Conservation (phyloP, 2,797 vertebrate genomes). For the Schizopygopsis malacanthus region DNA sequence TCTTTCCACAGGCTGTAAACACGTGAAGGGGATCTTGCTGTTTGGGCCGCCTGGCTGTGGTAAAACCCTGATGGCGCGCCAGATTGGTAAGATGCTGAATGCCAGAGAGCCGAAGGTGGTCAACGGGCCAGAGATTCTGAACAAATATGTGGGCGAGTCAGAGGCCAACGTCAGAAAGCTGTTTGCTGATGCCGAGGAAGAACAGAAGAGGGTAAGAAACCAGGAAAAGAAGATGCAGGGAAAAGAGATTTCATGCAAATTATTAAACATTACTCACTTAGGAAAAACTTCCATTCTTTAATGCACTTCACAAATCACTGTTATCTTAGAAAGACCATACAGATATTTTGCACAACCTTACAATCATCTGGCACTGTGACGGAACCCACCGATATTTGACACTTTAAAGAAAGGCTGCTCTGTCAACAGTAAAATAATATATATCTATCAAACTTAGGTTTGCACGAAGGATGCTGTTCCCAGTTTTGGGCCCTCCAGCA, state of each 20-base stretch:
- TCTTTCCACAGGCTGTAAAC: constrained; percentile 83
- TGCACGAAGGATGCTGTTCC: constrained; percentile 11
- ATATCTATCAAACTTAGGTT: not conserved
- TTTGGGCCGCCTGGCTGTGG: constrained; percentile 89
- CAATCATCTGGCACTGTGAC: not conserved
- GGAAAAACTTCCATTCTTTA: not conserved
- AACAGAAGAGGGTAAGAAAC: constrained; percentile 84
- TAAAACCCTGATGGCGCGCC: constrained; percentile 89
- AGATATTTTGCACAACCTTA: not conserved
- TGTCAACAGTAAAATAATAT: constrained; percentile 16
- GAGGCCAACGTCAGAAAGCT: constrained; percentile 90
- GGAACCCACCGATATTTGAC: constrained; percentile 12
- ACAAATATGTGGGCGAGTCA: constrained; percentile 89
- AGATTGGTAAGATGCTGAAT: constrained; percentile 91
- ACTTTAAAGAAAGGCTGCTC: constrained; percentile 1
- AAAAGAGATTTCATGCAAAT: not conserved
- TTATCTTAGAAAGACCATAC: not conserved
- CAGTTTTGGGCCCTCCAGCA: constrained; percentile 15
- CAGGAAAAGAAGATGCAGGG: not conserved
- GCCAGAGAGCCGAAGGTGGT: constrained; percentile 89
- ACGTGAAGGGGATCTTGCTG: constrained; percentile 88
- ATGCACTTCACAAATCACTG: not conserved
- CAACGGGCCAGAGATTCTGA: constrained; percentile 88
- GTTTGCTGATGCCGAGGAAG: constrained; percentile 89
- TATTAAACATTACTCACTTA: constrained; percentile 6